phyloP scores from a whole-genome alignment of 2,888 invertebrate species.

The Xanthia icteritia region DNA sequence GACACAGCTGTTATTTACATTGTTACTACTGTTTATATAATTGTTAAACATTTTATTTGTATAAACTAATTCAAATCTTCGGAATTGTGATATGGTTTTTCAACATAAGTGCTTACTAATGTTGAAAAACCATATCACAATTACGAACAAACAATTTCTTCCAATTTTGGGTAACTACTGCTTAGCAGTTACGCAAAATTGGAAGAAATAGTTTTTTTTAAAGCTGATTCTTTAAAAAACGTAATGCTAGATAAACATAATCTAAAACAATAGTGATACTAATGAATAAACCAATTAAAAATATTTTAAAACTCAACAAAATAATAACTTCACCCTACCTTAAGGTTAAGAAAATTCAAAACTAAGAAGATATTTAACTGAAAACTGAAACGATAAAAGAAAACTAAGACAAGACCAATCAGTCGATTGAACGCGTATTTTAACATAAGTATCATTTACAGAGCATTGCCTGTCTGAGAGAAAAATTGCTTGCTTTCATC shows the following conservation, averaged over 20 bases:
- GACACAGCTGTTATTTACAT: constrained; percentile 8
- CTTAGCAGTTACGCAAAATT: too few species aligned
- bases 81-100: neutral
- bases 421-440: constrained; percentile 72
- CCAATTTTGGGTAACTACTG: neutral
- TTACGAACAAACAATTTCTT: too few species aligned
- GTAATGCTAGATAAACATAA: neutral
- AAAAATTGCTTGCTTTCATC: constrained; percentile 62
- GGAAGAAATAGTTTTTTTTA: neutral
- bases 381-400: constrained; percentile 36
- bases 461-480: constrained; percentile 80
- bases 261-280: neutral
- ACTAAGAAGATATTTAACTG: neutral
- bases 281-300: neutral
- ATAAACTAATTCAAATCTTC: neutral
- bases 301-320: neutral
- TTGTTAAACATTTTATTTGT: neutral
- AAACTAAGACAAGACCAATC: constrained; percentile 53
- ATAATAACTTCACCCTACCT: neutral
- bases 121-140: too few species aligned
- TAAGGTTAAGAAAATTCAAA: neutral
- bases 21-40: neutral
- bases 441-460: constrained; percentile 76
- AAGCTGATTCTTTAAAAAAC: neutral
- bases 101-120: too few species aligned